Percentiles rank a stretch among this genome's conserved stretches.
Evolutionary conservation across 2,113 vertebrate genomes (phyloP).

Genomic region (Phodopus roborovskii): DNA sequence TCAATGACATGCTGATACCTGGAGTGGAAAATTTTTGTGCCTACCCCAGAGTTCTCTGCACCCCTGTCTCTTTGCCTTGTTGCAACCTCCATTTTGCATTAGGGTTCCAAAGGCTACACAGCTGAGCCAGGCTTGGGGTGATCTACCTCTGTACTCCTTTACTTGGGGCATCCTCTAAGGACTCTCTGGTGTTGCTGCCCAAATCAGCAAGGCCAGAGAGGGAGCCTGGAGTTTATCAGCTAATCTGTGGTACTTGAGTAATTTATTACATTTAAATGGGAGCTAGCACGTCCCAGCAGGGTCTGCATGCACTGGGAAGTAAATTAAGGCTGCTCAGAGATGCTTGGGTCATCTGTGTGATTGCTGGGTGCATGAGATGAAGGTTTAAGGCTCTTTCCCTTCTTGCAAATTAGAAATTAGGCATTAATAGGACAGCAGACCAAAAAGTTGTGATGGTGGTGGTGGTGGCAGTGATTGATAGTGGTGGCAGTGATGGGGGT

Average conservation of each 20-base stretch:
- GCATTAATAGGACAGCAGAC: slow-evolving; percentile 86
- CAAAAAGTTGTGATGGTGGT: slow-evolving; percentile 45
- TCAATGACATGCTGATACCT: background rate
- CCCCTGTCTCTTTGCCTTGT: background rate
- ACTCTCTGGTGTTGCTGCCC: slow-evolving; percentile 81
- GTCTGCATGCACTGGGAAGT: slow-evolving; percentile 84
- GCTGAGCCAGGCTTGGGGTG: background rate
- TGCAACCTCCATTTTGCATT: background rate
- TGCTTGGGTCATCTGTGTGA: slow-evolving; percentile 86
- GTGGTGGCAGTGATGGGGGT: background rate
- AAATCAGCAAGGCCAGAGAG: slow-evolving; percentile 82
- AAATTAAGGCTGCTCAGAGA: slow-evolving; percentile 89
- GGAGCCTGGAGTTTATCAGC: slow-evolving; percentile 87
- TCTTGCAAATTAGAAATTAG: slow-evolving; percentile 88
- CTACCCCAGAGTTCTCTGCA: background rate
- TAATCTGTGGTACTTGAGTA: slow-evolving; percentile 88
- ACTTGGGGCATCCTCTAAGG: slow-evolving; percentile 54
- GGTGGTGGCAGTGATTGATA: background rate
- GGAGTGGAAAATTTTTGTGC: background rate
- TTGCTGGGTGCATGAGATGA: slow-evolving; percentile 85
- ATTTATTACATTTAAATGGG: slow-evolving; percentile 90
- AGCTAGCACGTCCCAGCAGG: slow-evolving; percentile 87
- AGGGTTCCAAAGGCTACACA: background rate
- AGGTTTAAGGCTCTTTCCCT: slow-evolving; percentile 85
- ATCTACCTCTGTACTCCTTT: too few species aligned